Evolutionary conservation across 92 coral and sea anemone genomes (phyloP), one percentile per base, ranked within the genome.

Genomic region (Parazoanthus swiftii): DNA sequence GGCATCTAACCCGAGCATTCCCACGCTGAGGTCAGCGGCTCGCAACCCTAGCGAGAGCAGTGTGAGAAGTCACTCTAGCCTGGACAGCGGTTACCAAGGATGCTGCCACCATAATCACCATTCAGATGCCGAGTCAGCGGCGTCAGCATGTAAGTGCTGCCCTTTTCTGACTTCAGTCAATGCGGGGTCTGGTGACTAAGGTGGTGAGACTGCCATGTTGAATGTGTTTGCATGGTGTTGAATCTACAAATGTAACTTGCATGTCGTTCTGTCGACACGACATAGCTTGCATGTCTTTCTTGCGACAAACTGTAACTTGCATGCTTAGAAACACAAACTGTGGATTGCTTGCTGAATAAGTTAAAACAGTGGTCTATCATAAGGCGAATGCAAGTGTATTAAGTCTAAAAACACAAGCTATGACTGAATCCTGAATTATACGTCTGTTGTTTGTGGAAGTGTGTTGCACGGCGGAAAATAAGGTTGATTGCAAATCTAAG

Each of bases 21-120:
- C 94, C 72, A 93, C 92, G 79, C 90, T 91, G 43, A 86, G 94
- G 29, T 92, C 75, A 59, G 89, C 85, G 82, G 76, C 76, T 77
- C 90, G 96, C 66, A 92, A 92, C 78, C 91, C 93, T 74, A 95
- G 94, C 86, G 93, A 93, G 74, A 91, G 89, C 92, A 95, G 95
- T 92, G 93, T 93, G 91, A 88, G 89, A 51, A 84, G 87, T 71
- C 87, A 84, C 6, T 91, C 95, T 84, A 94, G 98, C 81, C 91
- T 91, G 76, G 98, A 95, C 94, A 93, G 96, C 93, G 98, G 98
- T 79, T 95, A 93, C 89, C 95, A 90, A 91, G 98, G 95, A 86
- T 58, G 89, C 89, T 14, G 77, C 66, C 87, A 79, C 79, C 87
- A 46, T 48, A 71, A 72, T 56, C 74, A 33, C 78, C 86, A 83